Evolutionary conservation across 1,140 invertebrate species (phyloP).

Genomic region (Drosophila arawakana): DNA sequence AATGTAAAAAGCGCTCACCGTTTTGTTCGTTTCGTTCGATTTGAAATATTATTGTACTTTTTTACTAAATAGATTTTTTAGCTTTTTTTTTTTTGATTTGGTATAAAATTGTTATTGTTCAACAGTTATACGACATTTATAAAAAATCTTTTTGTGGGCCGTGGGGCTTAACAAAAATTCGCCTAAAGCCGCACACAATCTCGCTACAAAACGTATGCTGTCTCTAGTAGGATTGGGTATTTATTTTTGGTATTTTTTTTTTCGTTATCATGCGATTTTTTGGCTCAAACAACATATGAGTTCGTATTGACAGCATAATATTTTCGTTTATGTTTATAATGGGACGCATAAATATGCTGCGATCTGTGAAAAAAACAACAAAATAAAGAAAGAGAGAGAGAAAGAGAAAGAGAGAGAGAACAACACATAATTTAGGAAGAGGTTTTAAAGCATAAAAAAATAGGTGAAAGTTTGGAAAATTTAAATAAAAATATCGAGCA

Average conservation of each 20-base stretch:
- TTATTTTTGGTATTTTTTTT: conserved; percentile 20
- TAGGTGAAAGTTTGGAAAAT: conserved; percentile 6
- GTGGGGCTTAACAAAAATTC: conserved; percentile 65
- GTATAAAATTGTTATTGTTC: conserved; percentile 58
- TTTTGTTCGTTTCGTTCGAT: conserved; percentile 59
- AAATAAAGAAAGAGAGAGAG: conserved; percentile 42
- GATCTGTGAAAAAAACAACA: conserved; percentile 72
- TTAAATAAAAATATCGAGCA: conserved; percentile 21
- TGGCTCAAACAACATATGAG: conserved; percentile 76
- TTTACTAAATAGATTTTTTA: conserved; percentile 40
- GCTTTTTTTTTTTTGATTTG: conserved; percentile 6
- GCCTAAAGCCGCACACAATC: conserved; percentile 49
- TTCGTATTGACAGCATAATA: conserved; percentile 83
- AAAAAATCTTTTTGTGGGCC: conserved; percentile 55
- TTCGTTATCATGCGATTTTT: conserved; percentile 46
- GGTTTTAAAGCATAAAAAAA: conserved; percentile 34
- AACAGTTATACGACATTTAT: conserved; percentile 66
- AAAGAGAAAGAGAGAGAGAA: conserved; percentile 47
- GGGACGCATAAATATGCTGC: conserved; percentile 83
- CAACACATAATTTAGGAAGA: conserved; percentile 56
- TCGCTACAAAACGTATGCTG: conserved; percentile 45
- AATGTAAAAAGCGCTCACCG: conserved; percentile 63
- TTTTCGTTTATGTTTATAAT: conserved; percentile 84
- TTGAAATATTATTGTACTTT: conserved; percentile 58
- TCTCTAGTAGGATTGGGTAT: conserved; percentile 30